Evolutionary conservation across 2,113 vertebrate species (phyloP), one percentile per base, ranked within the genome.

Genomic region (Ptilonorhynchus violaceus): DNA sequence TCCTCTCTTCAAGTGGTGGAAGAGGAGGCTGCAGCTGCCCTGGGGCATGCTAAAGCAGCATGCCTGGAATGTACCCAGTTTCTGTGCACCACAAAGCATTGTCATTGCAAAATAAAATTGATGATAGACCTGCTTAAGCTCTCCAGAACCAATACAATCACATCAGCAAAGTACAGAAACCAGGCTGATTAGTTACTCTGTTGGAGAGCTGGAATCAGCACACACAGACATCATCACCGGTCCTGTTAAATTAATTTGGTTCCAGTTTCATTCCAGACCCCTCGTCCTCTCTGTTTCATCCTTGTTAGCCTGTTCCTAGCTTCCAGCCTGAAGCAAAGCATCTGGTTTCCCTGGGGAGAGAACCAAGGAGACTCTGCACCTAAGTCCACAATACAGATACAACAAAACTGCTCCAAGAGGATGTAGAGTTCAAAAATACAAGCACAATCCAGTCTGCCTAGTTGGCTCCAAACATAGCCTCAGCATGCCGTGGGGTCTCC

Each of bases 71-170:
- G 4, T 55, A 20, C 33, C 47, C 44, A 41, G 22, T 41, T 84
- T 81, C 69, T 94, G 39, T 46, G 49, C 73, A 72, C 35, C 2
- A 1, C 64, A 83, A 55, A 85, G 35, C 49, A 39, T 18, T 89
- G 41, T 58, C 66, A 64, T n/a, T 94, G 58, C 88, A 90, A 75
- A 88, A 60, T 76, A 88, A 76, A 89, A 85, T 22, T 72, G 39
- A 23, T 6, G 4, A 17, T 23, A 80, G 22, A 66, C 67, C 37
- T 83, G 31, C 67, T 64, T 66, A 72, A 85, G 37, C 41, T 93
- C 77, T 89, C 46, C 79, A 35, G 94, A 90, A 39, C 75, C 53
- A 66, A 60, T 72, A 70, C 28, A 69, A 58, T 67, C 10, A 1
- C 67, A 69, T 53, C 75, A 88, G 44, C 85, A 49, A 50, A 89